Conservation (phyloP, 2,888 invertebrate genomes). For the Ornithoptera alexandrae region DNA sequence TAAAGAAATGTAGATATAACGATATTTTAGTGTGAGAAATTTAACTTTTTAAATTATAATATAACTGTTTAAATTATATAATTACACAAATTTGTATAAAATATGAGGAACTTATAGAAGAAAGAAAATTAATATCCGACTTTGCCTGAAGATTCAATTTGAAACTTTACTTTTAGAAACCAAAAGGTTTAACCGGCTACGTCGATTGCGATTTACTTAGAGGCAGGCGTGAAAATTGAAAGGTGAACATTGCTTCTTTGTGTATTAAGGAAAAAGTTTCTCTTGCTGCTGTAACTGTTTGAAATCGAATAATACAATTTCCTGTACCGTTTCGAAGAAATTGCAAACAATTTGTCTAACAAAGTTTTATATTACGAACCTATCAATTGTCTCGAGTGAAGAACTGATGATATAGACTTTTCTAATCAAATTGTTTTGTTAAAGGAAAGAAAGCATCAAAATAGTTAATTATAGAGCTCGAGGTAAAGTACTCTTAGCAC, state of each 20-base stretch:
- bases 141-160: conserved; percentile 12
- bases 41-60: no score
- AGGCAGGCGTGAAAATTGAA: conserved; percentile 5
- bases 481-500: background rate
- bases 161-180: conserved; percentile 16
- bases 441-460: background rate
- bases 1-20: no score
- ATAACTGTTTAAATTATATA: no score
- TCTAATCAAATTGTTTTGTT: background rate
- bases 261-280: conserved; percentile 10
- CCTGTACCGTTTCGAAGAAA: conserved; percentile 1
- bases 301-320: conserved; percentile 6
- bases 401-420: background rate
- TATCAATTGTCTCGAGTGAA: background rate
- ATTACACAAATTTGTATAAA: conserved; percentile 7
- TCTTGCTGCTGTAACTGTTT: background rate
- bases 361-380: background rate
- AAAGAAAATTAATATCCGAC: conserved; percentile 20
- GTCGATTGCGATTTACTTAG: conserved; percentile 3
- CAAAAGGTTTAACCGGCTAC: conserved; percentile 18
- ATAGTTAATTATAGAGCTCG: background rate
- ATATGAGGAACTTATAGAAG: background rate
- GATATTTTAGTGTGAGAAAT: background rate
- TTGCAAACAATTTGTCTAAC: background rate
- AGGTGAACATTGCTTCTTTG: conserved; percentile 2